These are phyloP conservation scores for Drosophila birchii DNA, from an alignment of 2,888 invertebrate species.

Conservation along the genomic window DNA sequence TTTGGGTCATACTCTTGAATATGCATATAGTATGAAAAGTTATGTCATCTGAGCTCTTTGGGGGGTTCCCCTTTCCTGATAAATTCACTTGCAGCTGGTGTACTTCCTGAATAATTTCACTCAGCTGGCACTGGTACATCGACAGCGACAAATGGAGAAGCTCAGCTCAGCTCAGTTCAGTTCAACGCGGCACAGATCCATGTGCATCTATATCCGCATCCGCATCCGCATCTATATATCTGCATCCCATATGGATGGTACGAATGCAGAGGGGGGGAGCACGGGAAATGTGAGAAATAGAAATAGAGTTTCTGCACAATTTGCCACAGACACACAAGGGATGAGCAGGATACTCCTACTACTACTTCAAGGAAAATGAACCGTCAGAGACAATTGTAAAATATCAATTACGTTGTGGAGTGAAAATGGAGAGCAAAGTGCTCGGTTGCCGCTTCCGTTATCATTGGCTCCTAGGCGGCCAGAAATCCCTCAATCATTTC, in stretches of 20 bases:
- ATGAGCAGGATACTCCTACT: neutral
- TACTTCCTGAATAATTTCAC: constrained; percentile 36
- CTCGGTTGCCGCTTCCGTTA: constrained; percentile 53
- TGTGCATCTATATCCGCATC: constrained; percentile 29
- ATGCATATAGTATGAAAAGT: constrained; percentile 23
- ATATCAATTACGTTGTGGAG: constrained; percentile 71
- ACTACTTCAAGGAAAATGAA: constrained; percentile 13
- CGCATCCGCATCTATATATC: constrained; percentile 30
- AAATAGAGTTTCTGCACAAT: constrained; percentile 78
- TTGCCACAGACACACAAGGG: constrained; percentile 52
- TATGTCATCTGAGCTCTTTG: constrained; percentile 10
- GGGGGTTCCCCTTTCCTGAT: constrained; percentile 4
- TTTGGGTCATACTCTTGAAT: constrained; percentile 4
- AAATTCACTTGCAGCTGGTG: constrained; percentile 36
- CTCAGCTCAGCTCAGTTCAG: constrained; percentile 11
- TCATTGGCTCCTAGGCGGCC: constrained; percentile 52
- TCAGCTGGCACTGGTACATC: constrained; percentile 37
- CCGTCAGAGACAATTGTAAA: constrained; percentile 65
- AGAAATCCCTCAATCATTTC: constrained; percentile 78
- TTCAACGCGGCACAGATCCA: constrained; percentile 27
- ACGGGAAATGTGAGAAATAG: constrained; percentile 62
- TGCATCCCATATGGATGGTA: constrained; percentile 16
- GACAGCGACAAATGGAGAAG: constrained; percentile 44
- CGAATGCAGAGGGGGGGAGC: neutral
- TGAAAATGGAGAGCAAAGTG: constrained; percentile 67